Percentiles rank a stretch among this genome's conserved stretches.
Conservation (phyloP, 2,797 vertebrate species). For the Centroberyx gerrardi region DNA sequence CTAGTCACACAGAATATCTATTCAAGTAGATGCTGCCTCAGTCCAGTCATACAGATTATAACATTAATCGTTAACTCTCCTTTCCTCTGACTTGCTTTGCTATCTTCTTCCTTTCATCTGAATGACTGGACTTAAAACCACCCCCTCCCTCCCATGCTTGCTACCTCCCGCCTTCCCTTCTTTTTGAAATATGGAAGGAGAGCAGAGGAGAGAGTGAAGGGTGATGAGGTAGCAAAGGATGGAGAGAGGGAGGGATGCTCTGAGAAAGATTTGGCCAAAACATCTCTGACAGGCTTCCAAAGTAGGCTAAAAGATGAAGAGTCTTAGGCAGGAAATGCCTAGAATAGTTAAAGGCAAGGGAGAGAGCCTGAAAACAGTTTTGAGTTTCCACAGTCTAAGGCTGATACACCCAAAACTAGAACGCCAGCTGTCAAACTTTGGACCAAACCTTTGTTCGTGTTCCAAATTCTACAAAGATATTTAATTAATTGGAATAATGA, state of each 20-base stretch:
- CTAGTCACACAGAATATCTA: slow-evolving; percentile 60
- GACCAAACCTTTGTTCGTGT: not conserved
- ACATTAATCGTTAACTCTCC: slow-evolving; percentile 71
- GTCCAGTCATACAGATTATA: slow-evolving; percentile 61
- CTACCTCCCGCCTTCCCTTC: slow-evolving; percentile 31
- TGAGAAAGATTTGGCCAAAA: slow-evolving; percentile 13
- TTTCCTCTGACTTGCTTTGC: slow-evolving; percentile 60
- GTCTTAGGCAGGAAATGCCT: not conserved
- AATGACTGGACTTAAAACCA: slow-evolving; percentile 65
- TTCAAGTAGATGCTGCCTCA: slow-evolving; percentile 58
- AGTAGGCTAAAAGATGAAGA: not conserved
- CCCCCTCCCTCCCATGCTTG: slow-evolving; percentile 46
- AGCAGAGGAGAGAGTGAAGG: not conserved
- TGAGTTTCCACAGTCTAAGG: not conserved
- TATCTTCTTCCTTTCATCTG: slow-evolving; percentile 58
- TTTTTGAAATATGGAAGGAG: slow-evolving; percentile 46
- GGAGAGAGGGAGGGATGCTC: not conserved
- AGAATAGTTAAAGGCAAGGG: not conserved
- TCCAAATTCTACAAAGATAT: not conserved
- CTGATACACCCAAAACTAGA: not conserved
- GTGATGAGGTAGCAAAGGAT: not conserved
- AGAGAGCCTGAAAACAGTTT: not conserved
- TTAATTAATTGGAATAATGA: not conserved
- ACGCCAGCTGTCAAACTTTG: not conserved
- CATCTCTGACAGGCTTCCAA: slow-evolving; percentile 22